Base-by-base conservation (phyloP, 2,797 vertebrate species). In the Diceros bicornis region DNA sequence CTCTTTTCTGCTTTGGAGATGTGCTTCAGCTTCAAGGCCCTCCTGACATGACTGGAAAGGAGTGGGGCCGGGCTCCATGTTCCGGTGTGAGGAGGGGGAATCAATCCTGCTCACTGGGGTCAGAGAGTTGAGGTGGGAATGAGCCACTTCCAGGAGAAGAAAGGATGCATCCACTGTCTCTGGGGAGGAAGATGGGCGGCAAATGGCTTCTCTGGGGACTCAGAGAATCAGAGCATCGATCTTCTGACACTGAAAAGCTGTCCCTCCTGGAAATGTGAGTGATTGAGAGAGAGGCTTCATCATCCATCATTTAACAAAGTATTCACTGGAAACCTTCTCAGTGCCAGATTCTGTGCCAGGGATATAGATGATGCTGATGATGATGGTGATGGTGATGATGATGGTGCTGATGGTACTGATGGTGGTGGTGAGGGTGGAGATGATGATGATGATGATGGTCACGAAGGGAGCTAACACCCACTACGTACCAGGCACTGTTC, bases 161-260 rank as follows among this genome's bases (percentile, higher is more conserved):
- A 61, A n/a, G 37, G 72, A 34, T 23, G 72, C 6, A 3, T 9
- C 27, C 14, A 2, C 27, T 0, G 0, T 44, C 47, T 50, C 27
- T 5, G 34, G 50, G 18, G 29, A 88, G 10, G 74, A 17, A 75
- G 52, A 27, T 1, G 55, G 71, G 69, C 1, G 10, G 57, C 68
- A n/a, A 72, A 57, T 13, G 81, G 50, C 69, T 87, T 78, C 75
- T 79, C 77, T 44, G 41, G 68, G 61, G 64, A 71, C 52, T 90
- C 50, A 37, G 68, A 55, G 66, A 86, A 83, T 37, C 52, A 82
- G 23, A 62, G 37, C n/a, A 27, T 75, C 3, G 2, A 32, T 71
- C 92, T 92, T 50, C 72, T 75, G 79, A 71, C 74, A 72, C 9
- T 11, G 89, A 74, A 75, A 92, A 74, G 69, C 34, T 79, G 25